A percentile compares a stretch with the other conserved stretches of the same genome.
Evolutionary conservation across 2,888 invertebrate genomes (phyloP).

Genomic region (Formica aserva): DNA sequence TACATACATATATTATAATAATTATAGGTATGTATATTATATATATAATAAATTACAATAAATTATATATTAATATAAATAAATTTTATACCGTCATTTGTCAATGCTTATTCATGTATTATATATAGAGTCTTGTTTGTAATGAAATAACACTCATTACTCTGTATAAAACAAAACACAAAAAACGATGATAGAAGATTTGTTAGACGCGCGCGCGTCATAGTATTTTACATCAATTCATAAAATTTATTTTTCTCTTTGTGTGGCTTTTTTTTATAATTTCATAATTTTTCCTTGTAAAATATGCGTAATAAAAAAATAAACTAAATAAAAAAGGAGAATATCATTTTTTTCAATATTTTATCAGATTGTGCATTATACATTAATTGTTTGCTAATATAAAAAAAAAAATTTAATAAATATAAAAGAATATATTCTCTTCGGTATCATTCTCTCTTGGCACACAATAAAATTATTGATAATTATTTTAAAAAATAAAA

Average conservation of each 20-base stretch:
- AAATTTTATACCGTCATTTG: background rate
- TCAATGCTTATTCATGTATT: background rate
- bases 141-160: background rate
- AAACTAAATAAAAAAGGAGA: background rate
- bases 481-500: background rate
- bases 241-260: background rate
- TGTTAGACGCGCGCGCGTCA: background rate
- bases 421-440: background rate
- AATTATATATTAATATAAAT: slow-evolving; percentile 15
- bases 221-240: background rate
- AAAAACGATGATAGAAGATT: background rate
- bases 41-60: background rate
- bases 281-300: background rate
- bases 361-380: background rate
- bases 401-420: background rate
- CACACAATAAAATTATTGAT: slow-evolving; percentile 2
- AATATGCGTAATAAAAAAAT: background rate
- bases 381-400: background rate
- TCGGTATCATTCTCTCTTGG: background rate
- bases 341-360: background rate
- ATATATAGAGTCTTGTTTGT: background rate
- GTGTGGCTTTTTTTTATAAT: background rate
- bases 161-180: background rate
- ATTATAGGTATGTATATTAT: too few species aligned
- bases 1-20: background rate